Evolutionary conservation across 2,888 invertebrate genomes (phyloP).

Genomic region (Ectemnius cavifrons): DNA sequence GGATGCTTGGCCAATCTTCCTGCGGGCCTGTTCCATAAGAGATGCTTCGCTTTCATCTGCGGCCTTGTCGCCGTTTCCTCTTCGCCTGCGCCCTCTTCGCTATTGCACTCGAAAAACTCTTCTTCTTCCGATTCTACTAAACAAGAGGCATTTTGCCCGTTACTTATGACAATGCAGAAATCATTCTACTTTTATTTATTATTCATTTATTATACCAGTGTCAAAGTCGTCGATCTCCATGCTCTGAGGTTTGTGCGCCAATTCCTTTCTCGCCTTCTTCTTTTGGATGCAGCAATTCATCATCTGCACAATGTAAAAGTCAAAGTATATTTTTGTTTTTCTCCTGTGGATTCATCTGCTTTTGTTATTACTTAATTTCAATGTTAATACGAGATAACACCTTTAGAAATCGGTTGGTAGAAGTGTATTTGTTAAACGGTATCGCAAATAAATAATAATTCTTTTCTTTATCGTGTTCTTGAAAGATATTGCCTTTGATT

Average conservation of each 20-base stretch:
- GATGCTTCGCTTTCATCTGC: slow-evolving; percentile 73
- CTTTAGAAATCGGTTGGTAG: no score
- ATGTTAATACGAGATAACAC: no score
- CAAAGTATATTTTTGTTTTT: no score
- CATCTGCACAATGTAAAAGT: slow-evolving; percentile 76
- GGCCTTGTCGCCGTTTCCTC: slow-evolving; percentile 75
- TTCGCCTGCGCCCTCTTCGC: slow-evolving; percentile 77
- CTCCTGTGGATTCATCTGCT: no score
- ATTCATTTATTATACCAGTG: slow-evolving; percentile 61
- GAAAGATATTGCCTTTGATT: background rate
- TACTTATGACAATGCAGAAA: background rate
- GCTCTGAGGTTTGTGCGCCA: slow-evolving; percentile 67
- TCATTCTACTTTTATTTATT: background rate
- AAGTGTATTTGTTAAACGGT: no score
- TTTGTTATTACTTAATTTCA: no score
- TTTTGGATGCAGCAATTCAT: slow-evolving; percentile 88
- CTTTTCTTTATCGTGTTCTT: no score
- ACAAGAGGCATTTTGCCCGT: no score
- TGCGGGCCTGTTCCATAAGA: slow-evolving; percentile 83
- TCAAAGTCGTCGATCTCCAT: slow-evolving; percentile 67
- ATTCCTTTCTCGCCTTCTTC: slow-evolving; percentile 80
- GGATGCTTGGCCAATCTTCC: slow-evolving; percentile 86
- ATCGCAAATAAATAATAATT: no score
- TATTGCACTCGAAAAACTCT: slow-evolving; percentile 91
- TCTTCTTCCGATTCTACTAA: slow-evolving; percentile 80